Base-by-base conservation (phyloP, 2,113 vertebrate genomes). In the Silurus meridionalis region DNA sequence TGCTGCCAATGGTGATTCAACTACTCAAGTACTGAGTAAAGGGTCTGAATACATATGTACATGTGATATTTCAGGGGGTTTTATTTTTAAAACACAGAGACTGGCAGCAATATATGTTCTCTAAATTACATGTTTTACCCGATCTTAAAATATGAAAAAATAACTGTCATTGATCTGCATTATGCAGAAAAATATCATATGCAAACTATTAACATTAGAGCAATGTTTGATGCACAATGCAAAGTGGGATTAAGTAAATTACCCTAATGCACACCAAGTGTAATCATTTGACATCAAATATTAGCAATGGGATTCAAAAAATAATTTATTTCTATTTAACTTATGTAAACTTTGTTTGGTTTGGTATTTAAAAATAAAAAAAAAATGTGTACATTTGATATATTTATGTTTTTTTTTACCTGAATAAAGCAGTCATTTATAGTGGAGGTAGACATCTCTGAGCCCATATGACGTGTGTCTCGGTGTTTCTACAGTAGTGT, bases 391-490 rank as follows among this genome's bases (percentile, higher is more conserved):
- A 71, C 7, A 74, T 72, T 72, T 72, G 8, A 21, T 72, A 14
- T 50, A 21, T 75, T 75, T 78, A 48, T 71, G 13, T 37, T 7
- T 48, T 48, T 48, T 69, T 5, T 46, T 6, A 8, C 37, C 66
- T n/a, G 14, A 63, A 75, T 64, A 37, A 64, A 72, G 15, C 55
- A 85, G n/a, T 85, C 14, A 83, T 5, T 57, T 66, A 67, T 66
- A 64, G 21, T 77, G 57, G n/a, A 50, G 61, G 52, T 48, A 63
- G 67, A 63, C 53, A 21, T 23, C 50, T 80, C 52, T 64, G 48
- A 71, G 55, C 55, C 6, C 9, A 52, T 25, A 50, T 55, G 67
- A 78, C 28, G 53, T 58, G 50, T 87, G 14, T 25, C 80, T 66
- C 14, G 8, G 61, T n/a, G 28, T 50, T 66, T n/a, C 80, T 28